Evolutionary conservation across 2,888 invertebrate genomes (phyloP).

Genomic region (Linyphia triangularis): DNA sequence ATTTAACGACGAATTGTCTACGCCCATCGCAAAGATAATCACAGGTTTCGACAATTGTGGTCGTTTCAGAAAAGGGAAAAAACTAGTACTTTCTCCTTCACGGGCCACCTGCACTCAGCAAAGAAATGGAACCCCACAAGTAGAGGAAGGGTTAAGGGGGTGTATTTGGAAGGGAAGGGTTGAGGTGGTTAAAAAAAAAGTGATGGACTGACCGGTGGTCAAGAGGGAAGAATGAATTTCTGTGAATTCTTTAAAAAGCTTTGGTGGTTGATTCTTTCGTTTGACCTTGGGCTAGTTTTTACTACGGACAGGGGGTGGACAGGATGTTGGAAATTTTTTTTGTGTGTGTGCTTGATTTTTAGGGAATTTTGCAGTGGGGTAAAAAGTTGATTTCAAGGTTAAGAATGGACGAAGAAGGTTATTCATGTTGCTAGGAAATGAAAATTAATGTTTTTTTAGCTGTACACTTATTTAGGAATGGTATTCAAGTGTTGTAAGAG

Average conservation of each 20-base stretch:
- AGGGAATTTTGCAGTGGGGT: too few relatives aligned
- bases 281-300: not conserved
- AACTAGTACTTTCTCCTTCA: not conserved
- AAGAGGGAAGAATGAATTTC: conserved; percentile 1
- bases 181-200: not conserved
- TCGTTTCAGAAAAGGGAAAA: not conserved
- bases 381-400: too few relatives aligned
- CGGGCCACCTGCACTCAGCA: not conserved
- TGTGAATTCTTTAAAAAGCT: not conserved
- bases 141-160: not conserved
- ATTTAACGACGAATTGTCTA: not conserved
- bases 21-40: not conserved
- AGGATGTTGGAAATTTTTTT: not conserved
- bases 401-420: too few relatives aligned
- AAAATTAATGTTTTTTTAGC: too few relatives aligned
- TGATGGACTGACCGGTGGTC: conserved; percentile 12
- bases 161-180: conserved; percentile 23
- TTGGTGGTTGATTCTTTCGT: not conserved
- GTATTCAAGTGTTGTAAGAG: too few relatives aligned
- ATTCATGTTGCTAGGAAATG: too few relatives aligned
- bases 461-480: too few relatives aligned
- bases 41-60: not conserved
- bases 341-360: not conserved
- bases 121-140: not conserved
- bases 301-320: not conserved